Conservation (phyloP, 2,888 invertebrate species). For the Agrypnus murinus region DNA sequence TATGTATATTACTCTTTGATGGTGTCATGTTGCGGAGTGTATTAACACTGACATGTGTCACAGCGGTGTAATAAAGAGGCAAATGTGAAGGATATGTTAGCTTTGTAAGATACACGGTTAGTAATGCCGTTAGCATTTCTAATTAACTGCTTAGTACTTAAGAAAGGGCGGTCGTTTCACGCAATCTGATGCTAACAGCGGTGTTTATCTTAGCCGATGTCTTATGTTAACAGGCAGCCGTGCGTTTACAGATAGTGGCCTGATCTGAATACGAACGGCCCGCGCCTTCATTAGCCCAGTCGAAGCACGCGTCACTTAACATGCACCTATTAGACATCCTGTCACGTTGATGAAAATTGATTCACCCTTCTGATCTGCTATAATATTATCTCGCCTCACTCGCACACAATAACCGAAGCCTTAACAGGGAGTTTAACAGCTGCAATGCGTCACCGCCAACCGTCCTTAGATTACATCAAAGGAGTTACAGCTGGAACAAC, state of each 20-base stretch:
- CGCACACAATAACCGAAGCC: constrained; percentile 57
- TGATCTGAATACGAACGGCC: constrained; percentile 54
- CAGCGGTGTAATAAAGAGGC: constrained; percentile 30
- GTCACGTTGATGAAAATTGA: constrained; percentile 64
- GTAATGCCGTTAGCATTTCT: constrained; percentile 42
- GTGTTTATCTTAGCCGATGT: constrained; percentile 52
- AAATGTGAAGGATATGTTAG: constrained; percentile 35
- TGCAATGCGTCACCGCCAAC: constrained; percentile 61
- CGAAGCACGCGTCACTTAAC: constrained; percentile 58
- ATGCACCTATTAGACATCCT: constrained; percentile 62
- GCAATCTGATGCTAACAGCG: constrained; percentile 49
- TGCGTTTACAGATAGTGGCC: constrained; percentile 53
- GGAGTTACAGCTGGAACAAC: constrained; percentile 59
- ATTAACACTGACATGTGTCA: constrained; percentile 32
- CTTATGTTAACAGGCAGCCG: constrained; percentile 54
- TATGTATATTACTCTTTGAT: constrained; percentile 34
- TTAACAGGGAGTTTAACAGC: constrained; percentile 60
- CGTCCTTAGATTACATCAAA: constrained; percentile 58
- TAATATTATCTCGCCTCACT: constrained; percentile 60
- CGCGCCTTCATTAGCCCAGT: constrained; percentile 52
- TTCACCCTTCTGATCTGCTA: constrained; percentile 59
- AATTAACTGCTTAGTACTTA: constrained; percentile 49
- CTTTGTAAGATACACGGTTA: constrained; percentile 29
- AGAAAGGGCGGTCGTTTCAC: constrained; percentile 47
- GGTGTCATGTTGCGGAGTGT: constrained; percentile 30